These are phyloP conservation scores for Corythoichthys haematopterus DNA, from an alignment of 2,113 vertebrate genomes.

Conservation along the genomic window DNA sequence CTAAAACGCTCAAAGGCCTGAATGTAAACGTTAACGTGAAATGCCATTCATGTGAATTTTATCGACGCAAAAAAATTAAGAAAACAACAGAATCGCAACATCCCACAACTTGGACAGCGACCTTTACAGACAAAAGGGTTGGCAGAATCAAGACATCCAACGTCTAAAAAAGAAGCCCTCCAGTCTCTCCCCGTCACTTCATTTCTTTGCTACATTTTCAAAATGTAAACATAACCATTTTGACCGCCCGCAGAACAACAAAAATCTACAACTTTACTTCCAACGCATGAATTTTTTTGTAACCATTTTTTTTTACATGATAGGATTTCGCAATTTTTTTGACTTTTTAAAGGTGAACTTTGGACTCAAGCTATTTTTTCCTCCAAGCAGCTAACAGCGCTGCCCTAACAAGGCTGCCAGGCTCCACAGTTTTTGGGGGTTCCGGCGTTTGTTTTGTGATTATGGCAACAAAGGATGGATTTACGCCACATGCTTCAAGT, in stretches of 20 bases:
- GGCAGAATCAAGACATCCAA: neutral
- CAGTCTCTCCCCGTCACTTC: neutral
- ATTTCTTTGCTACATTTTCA: slow-evolving; percentile 11
- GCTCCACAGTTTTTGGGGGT: neutral
- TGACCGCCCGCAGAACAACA: neutral
- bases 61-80: neutral
- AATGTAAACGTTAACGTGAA: slow-evolving; percentile 64
- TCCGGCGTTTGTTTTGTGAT: neutral
- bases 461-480: neutral
- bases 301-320: neutral
- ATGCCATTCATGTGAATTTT: slow-evolving; percentile 28
- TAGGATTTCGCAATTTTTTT: neutral
- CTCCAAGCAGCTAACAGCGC: neutral
- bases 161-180: neutral
- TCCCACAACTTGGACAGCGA: neutral
- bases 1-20: slow-evolving; percentile 43
- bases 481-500: neutral
- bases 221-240: slow-evolving; percentile 1
- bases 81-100: neutral
- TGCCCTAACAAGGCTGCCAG: too few species aligned
- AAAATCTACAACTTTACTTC: neutral
- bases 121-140: neutral
- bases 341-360: neutral
- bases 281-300: neutral
- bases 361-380: slow-evolving; percentile 3